A percentile compares a stretch with the other conserved stretches of the same genome.
Evolutionary conservation across 2,888 invertebrate species (phyloP).

Genomic region (Strigamia maritima): DNA sequence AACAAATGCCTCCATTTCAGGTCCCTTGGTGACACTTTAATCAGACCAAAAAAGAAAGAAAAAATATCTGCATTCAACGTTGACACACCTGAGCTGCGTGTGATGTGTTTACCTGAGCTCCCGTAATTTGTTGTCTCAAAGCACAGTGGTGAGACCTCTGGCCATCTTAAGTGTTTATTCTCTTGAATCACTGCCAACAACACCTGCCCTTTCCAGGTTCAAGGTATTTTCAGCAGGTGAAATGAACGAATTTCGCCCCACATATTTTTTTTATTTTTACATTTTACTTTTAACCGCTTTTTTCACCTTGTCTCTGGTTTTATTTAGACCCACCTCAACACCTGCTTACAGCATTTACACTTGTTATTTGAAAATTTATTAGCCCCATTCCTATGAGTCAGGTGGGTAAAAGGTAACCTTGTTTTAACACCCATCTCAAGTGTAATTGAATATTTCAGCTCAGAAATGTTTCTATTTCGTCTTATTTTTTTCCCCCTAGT

Average conservation of each 20-base stretch:
- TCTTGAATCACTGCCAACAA: slow-evolving; percentile 23
- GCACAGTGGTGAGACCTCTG: slow-evolving; percentile 11
- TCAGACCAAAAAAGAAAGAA: background rate
- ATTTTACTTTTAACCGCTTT: background rate
- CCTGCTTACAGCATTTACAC: background rate
- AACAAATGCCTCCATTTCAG: background rate
- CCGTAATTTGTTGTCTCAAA: slow-evolving; percentile 20
- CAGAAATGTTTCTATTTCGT: background rate
- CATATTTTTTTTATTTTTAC: background rate
- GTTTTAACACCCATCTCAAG: background rate
- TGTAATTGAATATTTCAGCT: background rate
- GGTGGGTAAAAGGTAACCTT: background rate
- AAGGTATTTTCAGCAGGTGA: slow-evolving; percentile 23
- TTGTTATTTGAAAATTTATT: slow-evolving; percentile 5
- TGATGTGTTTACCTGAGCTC: slow-evolving; percentile 13
- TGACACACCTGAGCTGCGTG: slow-evolving; percentile 13
- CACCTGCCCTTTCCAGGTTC: background rate
- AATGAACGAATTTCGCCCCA: slow-evolving; percentile 1
- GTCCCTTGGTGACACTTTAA: slow-evolving; percentile 9
- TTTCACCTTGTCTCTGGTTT: background rate
- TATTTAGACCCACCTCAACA: background rate
- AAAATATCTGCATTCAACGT: background rate
- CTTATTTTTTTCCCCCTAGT: background rate
- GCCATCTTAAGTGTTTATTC: slow-evolving; percentile 15
- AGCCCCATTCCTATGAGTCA: background rate